A percentile compares a stretch with the other conserved stretches of the same genome.
Evolutionary conservation across 2,113 vertebrate species (phyloP).

Genomic region (Oreotrochilus melanogaster): DNA sequence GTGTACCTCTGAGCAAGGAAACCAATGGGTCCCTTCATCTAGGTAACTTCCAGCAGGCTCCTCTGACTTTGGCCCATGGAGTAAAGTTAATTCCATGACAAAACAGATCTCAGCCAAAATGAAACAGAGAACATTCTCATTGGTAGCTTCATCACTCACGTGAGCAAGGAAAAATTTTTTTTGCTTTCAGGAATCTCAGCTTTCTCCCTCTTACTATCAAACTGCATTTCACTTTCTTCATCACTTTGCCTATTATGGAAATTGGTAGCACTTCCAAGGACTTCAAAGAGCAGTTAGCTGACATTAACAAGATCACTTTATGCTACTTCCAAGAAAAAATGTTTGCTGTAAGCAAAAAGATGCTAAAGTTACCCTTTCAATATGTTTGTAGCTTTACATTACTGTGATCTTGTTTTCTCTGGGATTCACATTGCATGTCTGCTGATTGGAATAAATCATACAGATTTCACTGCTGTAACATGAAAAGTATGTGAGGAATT

Average conservation of each 20-base stretch:
- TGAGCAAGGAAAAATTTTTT: neutral
- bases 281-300: slow-evolving; percentile 1
- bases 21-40: neutral
- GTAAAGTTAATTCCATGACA: neutral
- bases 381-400: slow-evolving; percentile 3
- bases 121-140: neutral
- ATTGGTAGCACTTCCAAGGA: neutral
- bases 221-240: neutral
- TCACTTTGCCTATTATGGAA: neutral
- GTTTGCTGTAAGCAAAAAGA: slow-evolving; percentile 12
- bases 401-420: slow-evolving; percentile 19
- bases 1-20: neutral
- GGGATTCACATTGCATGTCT: neutral
- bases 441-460: slow-evolving; percentile 13
- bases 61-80: neutral
- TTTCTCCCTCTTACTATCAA: neutral
- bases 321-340: slow-evolving; percentile 9
- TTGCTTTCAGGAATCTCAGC: neutral
- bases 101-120: neutral
- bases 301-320: neutral
- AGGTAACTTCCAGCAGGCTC: neutral
- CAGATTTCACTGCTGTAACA: neutral
- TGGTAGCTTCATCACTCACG: fast-evolving
- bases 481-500: slow-evolving; percentile 52
- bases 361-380: neutral